Evolutionary conservation across 2,888 invertebrate genomes (phyloP).

Genomic region (Phalangium opilio): DNA sequence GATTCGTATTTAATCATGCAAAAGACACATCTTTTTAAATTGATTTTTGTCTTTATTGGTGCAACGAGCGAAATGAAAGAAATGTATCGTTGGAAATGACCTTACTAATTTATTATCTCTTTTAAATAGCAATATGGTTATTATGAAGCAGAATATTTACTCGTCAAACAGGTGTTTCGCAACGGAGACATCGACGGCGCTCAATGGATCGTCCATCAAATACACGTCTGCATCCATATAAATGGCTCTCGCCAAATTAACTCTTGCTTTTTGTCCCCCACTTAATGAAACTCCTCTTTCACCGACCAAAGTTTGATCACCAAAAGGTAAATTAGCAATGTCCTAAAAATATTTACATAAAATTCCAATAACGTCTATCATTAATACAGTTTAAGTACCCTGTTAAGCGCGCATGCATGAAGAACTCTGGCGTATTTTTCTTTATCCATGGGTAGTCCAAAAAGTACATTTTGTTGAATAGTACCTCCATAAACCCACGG

Average conservation of each 20-base stretch:
- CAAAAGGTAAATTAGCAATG: slow-evolving; percentile 39
- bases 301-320: slow-evolving; percentile 62
- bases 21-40: too few species aligned
- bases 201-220: slow-evolving; percentile 36
- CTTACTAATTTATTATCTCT: too few species aligned
- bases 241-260: slow-evolving; percentile 35
- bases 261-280: slow-evolving; percentile 81
- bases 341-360: slow-evolving; percentile 9
- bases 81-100: too few species aligned
- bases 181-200: slow-evolving; percentile 35
- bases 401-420: slow-evolving; percentile 38
- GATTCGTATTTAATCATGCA: too few species aligned
- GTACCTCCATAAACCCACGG: slow-evolving; percentile 59
- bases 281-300: slow-evolving; percentile 79
- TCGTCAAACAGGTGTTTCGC: slow-evolving; percentile 33
- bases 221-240: slow-evolving; percentile 35
- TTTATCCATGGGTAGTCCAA: slow-evolving; percentile 51
- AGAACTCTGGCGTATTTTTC: slow-evolving; percentile 36
- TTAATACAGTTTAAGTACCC: slow-evolving; percentile 4
- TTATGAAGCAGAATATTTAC: slow-evolving; percentile 19
- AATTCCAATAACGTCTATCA: not conserved
- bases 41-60: too few species aligned
- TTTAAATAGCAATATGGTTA: too few species aligned
- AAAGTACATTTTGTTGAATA: slow-evolving; percentile 80
- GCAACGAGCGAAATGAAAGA: too few species aligned